Percentiles rank a stretch among this genome's conserved stretches.
Evolutionary conservation across 2,797 vertebrate species (phyloP).

Genomic region (Morelia viridis): DNA sequence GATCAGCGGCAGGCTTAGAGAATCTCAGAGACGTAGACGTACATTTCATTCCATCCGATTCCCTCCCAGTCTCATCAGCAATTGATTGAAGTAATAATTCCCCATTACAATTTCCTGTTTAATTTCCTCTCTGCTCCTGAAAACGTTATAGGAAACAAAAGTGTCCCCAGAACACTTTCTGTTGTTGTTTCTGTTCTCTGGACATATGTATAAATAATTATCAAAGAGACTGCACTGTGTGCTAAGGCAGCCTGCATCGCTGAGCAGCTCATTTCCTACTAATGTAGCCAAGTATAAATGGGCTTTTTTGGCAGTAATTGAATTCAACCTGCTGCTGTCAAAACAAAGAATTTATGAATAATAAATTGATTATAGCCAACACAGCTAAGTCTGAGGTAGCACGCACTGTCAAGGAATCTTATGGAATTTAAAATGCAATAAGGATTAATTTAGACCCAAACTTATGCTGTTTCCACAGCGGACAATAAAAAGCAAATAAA

Average conservation of each 20-base stretch:
- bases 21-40: not conserved
- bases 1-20: not conserved
- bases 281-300: constrained; percentile 54
- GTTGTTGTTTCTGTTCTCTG: not conserved
- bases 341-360: constrained; percentile 73
- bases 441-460: constrained; percentile 63
- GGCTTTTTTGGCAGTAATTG: constrained; percentile 66
- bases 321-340: constrained; percentile 72
- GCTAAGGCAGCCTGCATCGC: constrained; percentile 46
- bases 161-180: constrained; percentile 23
- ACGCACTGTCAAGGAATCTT: constrained; percentile 52
- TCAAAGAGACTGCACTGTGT: constrained; percentile 56
- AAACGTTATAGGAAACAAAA: constrained; percentile 30
- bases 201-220: constrained; percentile 62
- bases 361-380: constrained; percentile 62
- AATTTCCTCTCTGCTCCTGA: constrained; percentile 37
- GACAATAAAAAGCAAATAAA: constrained; percentile 63
- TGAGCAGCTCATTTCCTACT: constrained; percentile 67
- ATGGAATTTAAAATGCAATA: constrained; percentile 63
- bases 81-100: constrained; percentile 42
- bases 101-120: constrained; percentile 41
- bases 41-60: not conserved
- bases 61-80: not conserved
- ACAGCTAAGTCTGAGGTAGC: constrained; percentile 59
- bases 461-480: constrained; percentile 42